These are phyloP conservation scores for Acrocyrtus sp. DNA, from an alignment of 2,888 invertebrate genomes.

Conservation along the genomic window DNA sequence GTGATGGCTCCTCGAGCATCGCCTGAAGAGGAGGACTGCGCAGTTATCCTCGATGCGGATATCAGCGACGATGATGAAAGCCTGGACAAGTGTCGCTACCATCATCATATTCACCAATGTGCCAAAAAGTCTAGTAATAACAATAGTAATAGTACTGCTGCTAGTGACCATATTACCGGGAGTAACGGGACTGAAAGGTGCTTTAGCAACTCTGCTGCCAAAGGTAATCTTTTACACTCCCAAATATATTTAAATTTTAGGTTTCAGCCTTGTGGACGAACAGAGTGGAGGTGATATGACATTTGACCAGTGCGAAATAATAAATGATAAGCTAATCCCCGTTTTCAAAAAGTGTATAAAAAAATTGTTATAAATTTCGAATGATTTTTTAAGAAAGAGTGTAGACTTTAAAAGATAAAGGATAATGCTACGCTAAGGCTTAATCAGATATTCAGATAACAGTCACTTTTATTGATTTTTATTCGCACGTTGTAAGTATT, in stretches of 20 bases:
- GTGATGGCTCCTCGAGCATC: constrained; percentile 89
- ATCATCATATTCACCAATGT: constrained; percentile 55
- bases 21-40: constrained; percentile 74
- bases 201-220: constrained; percentile 62
- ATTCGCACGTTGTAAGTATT: no score
- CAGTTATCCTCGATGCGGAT: constrained; percentile 57
- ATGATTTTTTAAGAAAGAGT: no score
- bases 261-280: background rate
- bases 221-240: constrained; percentile 61
- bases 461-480: no score
- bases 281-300: no score
- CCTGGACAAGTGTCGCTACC: constrained; percentile 40
- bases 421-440: no score
- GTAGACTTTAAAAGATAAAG: no score
- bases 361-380: no score
- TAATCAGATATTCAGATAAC: no score
- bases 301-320: no score
- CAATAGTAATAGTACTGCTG: constrained; percentile 44
- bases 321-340: no score
- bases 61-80: constrained; percentile 62
- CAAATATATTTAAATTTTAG: background rate
- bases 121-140: constrained; percentile 58
- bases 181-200: constrained; percentile 61
- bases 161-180: constrained; percentile 49
- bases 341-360: no score